phyloP scores from a whole-genome alignment of 2,797 vertebrate species.

The Pempheris klunzingeri region DNA sequence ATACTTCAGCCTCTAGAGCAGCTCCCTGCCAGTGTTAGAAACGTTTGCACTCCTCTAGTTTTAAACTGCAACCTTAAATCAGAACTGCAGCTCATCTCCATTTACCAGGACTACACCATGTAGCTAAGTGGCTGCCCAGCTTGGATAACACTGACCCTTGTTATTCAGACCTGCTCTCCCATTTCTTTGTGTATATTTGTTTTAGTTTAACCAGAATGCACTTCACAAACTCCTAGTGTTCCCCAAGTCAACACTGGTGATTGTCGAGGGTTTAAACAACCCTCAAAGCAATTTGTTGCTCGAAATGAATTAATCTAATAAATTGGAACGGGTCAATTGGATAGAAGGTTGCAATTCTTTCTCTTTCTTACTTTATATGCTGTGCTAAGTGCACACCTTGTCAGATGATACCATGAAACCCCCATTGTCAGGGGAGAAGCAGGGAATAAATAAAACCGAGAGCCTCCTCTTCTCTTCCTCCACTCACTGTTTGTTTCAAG shows the following conservation, averaged over 20 bases:
- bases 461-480: slow-evolving; percentile 2
- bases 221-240: slow-evolving; percentile 30
- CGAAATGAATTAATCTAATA: slow-evolving; percentile 80
- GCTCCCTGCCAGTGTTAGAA: not conserved
- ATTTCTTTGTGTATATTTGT: slow-evolving; percentile 61
- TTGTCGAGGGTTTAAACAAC: slow-evolving; percentile 83
- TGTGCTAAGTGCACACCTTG: slow-evolving; percentile 72
- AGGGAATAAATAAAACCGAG: slow-evolving; percentile 64
- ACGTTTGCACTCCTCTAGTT: not conserved
- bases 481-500: not conserved
- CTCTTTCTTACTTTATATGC: slow-evolving; percentile 67
- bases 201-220: slow-evolving; percentile 53
- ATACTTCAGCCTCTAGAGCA: not conserved
- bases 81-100: slow-evolving; percentile 16
- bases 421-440: slow-evolving; percentile 48
- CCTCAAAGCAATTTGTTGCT: slow-evolving; percentile 83
- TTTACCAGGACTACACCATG: slow-evolving; percentile 13
- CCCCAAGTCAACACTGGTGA: slow-evolving; percentile 72
- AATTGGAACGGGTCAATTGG: slow-evolving; percentile 82
- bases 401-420: slow-evolving; percentile 72
- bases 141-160: slow-evolving; percentile 29
- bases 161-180: slow-evolving; percentile 23
- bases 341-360: slow-evolving; percentile 70
- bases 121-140: not conserved
- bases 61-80: not conserved